Evolutionary conservation across 2,797 vertebrate species (phyloP).

Genomic region (Artibeus lituratus): DNA sequence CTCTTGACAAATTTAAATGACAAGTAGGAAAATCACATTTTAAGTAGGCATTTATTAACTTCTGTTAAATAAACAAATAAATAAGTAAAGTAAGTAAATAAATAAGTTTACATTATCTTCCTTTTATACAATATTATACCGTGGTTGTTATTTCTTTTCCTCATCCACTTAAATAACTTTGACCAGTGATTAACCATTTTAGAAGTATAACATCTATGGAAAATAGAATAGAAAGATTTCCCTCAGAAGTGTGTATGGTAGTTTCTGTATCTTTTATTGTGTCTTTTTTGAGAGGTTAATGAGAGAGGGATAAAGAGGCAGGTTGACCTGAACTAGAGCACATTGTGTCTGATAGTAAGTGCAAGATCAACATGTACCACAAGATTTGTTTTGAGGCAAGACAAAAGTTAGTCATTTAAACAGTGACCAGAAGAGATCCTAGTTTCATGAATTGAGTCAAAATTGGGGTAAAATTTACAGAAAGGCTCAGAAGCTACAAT

Average conservation of each 20-base stretch:
- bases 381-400: neutral
- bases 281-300: neutral
- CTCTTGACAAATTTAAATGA: constrained; percentile 64
- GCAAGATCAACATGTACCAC: neutral
- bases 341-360: neutral
- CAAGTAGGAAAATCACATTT: constrained; percentile 63
- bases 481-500: neutral
- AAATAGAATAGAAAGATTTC: neutral
- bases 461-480: neutral
- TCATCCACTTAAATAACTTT: neutral
- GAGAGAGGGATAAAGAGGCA: neutral
- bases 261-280: neutral
- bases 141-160: neutral
- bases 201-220: neutral
- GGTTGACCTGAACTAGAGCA: neutral
- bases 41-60: constrained; percentile 40
- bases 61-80: neutral
- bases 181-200: neutral
- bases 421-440: neutral
- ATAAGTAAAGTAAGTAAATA: constrained; percentile 24
- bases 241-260: neutral
- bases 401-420: neutral
- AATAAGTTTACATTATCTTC: neutral
- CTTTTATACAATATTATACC: neutral
- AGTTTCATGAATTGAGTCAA: neutral